These are phyloP conservation scores for Hirtodrosophila confusa DNA, from an alignment of 2,888 invertebrate genomes.

Conservation along the genomic window DNA sequence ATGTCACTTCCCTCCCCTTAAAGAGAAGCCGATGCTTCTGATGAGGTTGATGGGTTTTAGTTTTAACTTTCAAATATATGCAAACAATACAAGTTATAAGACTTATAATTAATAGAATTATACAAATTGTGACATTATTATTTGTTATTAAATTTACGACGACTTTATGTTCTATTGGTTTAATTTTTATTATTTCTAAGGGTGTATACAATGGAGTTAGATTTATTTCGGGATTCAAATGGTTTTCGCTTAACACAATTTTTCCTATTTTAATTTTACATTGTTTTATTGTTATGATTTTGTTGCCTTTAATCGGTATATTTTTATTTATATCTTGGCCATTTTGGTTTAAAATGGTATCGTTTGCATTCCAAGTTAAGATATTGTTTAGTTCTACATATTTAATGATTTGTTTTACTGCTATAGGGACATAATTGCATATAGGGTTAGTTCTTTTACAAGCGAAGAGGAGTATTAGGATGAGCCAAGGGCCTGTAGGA, in stretches of 20 bases:
- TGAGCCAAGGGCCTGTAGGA: slow-evolving; percentile 10
- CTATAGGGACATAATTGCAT: neutral
- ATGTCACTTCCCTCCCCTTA: no score
- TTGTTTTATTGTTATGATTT: slow-evolving; percentile 12
- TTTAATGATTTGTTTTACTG: slow-evolving; percentile 5
- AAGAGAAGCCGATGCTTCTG: no score
- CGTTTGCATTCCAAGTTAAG: slow-evolving; percentile 1
- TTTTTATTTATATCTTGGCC: slow-evolving; percentile 5
- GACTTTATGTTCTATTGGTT: no score
- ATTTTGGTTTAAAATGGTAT: neutral
- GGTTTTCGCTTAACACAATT: slow-evolving; percentile 15
- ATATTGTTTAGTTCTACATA: slow-evolving; percentile 10
- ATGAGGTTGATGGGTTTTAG: no score
- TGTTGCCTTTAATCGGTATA: slow-evolving; percentile 2
- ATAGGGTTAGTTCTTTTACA: no score
- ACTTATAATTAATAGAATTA: no score
- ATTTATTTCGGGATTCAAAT: slow-evolving; percentile 14
- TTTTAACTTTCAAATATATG: no score
- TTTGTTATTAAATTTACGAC: no score
- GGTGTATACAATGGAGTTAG: no score
- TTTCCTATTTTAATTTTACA: slow-evolving; percentile 17
- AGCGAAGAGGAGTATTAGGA: neutral
- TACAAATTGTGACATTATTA: no score
- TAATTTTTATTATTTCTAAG: no score
- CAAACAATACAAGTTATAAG: no score